Conservation (phyloP, 2,888 invertebrate species). For the Epinotia ramella region DNA sequence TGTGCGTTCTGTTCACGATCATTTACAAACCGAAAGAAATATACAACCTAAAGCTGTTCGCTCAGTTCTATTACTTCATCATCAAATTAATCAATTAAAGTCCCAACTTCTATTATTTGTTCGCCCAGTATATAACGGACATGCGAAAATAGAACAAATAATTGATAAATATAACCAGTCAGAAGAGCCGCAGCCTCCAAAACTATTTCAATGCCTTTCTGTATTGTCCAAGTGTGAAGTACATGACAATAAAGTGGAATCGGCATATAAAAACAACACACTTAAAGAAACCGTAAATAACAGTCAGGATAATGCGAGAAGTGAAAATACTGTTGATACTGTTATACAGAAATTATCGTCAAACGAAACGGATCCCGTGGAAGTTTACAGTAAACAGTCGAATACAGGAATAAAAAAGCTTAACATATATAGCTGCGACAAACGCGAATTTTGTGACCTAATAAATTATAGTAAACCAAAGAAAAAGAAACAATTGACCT, state of each 20-base stretch:
- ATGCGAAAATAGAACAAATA: background rate
- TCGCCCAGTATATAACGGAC: background rate
- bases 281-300: background rate
- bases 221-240: background rate
- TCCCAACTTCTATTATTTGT: constrained; percentile 7
- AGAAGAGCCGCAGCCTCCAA: background rate
- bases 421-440: background rate
- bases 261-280: background rate
- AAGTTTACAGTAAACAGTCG: background rate
- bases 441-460: background rate
- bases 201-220: background rate
- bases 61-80: background rate
- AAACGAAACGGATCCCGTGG: background rate
- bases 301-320: background rate
- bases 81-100: background rate
- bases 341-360: background rate
- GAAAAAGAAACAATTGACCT: background rate
- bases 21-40: background rate
- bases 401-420: background rate
- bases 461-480: background rate
- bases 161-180: no score
- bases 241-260: background rate
- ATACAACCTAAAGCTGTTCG: background rate
- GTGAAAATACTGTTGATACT: background rate
- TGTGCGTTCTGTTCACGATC: background rate